These are phyloP conservation scores for Drosophila bocki DNA, from an alignment of 1,140 invertebrate genomes.

Conservation along the genomic window DNA sequence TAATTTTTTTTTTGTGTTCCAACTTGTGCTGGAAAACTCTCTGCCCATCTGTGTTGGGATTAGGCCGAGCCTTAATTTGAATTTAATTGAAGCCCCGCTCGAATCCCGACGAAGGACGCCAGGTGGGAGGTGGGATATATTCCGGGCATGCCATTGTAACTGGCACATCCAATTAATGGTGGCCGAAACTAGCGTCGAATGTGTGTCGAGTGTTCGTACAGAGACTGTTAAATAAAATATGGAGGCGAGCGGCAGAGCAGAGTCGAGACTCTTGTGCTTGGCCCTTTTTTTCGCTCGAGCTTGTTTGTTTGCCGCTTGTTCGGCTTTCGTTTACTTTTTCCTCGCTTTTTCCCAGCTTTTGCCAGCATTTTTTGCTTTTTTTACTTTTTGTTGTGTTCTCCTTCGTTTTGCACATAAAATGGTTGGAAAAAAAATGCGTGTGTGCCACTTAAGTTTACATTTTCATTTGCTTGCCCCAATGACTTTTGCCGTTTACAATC, in stretches of 20 bases:
- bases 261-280: slow-evolving; percentile 53
- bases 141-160: slow-evolving; percentile 56
- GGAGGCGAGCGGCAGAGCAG: slow-evolving; percentile 44
- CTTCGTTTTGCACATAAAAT: slow-evolving; percentile 43
- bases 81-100: slow-evolving; percentile 75
- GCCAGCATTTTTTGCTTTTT: not conserved
- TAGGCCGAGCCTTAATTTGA: slow-evolving; percentile 75
- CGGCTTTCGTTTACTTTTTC: slow-evolving; percentile 55
- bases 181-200: slow-evolving; percentile 76
- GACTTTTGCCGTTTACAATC: slow-evolving; percentile 81
- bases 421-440: slow-evolving; percentile 52
- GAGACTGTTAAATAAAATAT: slow-evolving; percentile 81
- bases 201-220: slow-evolving; percentile 75
- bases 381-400: slow-evolving; percentile 5
- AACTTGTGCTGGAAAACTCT: slow-evolving; percentile 52
- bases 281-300: slow-evolving; percentile 60
- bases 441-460: slow-evolving; percentile 81
- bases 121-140: not conserved
- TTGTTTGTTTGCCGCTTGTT: slow-evolving; percentile 67
- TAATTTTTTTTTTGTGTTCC: not conserved
- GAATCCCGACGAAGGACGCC: not conserved
- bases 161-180: slow-evolving; percentile 83
- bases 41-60: slow-evolving; percentile 69
- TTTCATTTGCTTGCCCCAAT: slow-evolving; percentile 79
- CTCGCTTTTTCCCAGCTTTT: slow-evolving; percentile 38